Percentiles rank a stretch among this genome's conserved stretches.
Conservation (phyloP, 1,140 invertebrate genomes). For the Drosophila punjabiensis region DNA sequence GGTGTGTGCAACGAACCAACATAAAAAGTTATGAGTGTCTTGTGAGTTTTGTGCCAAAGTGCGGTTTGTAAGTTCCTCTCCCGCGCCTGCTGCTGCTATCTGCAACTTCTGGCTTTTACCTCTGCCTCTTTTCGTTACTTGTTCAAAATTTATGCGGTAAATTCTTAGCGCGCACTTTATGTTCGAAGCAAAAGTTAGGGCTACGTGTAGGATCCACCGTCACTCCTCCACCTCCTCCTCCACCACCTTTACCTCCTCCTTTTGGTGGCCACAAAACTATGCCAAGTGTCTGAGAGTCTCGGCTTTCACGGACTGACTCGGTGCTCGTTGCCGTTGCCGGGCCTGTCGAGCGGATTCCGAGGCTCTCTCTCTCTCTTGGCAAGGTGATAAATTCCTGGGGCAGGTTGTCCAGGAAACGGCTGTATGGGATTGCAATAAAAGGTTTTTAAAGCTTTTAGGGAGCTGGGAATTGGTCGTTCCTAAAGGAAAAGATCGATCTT, state of each 20-base stretch:
- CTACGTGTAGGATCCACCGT: slow-evolving; percentile 67
- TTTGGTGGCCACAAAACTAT: slow-evolving; percentile 70
- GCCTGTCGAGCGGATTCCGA: slow-evolving; percentile 19
- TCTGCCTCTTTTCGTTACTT: slow-evolving; percentile 76
- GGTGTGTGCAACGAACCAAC: slow-evolving; percentile 75
- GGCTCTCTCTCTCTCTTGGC: slow-evolving; percentile 11
- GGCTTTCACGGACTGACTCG: slow-evolving; percentile 12
- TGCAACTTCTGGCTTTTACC: slow-evolving; percentile 59
- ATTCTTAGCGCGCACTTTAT: slow-evolving; percentile 84
- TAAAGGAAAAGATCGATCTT: not conserved
- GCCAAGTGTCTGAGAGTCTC: slow-evolving; percentile 73
- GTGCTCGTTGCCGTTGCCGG: not conserved
- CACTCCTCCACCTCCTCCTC: not conserved
- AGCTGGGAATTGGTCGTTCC: slow-evolving; percentile 3
- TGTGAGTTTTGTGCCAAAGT: slow-evolving; percentile 83
- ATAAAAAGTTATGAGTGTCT: slow-evolving; percentile 84
- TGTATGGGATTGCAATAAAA: slow-evolving; percentile 6
- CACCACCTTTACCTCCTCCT: not conserved
- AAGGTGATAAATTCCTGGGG: slow-evolving; percentile 46
- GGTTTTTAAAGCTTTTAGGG: slow-evolving; percentile 6
- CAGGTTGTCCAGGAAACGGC: slow-evolving; percentile 14
- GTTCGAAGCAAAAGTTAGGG: slow-evolving; percentile 83
- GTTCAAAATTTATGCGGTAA: slow-evolving; percentile 83
- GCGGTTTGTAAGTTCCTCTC: slow-evolving; percentile 75
- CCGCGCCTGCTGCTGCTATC: slow-evolving; percentile 29